These are phyloP conservation scores for Heliornis fulica DNA, from an alignment of 2,113 vertebrate species.

Conservation along the genomic window DNA sequence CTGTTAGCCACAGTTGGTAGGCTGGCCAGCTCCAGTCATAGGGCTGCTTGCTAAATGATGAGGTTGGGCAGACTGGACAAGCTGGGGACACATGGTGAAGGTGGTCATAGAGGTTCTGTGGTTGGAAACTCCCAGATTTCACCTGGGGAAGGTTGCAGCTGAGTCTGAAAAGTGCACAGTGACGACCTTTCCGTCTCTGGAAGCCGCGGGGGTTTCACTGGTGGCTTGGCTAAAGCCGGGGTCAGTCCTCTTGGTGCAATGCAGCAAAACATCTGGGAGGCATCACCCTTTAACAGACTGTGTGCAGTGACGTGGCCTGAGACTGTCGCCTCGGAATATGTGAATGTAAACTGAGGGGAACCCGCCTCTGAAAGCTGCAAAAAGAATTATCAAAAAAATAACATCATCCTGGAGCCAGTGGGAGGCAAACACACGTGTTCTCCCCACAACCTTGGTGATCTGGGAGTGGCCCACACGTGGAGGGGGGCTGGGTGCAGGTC, in stretches of 20 bases:
- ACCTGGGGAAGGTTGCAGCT: background rate
- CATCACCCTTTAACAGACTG: background rate
- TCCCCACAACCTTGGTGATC: background rate
- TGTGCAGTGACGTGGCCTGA: background rate
- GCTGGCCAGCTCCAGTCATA: background rate
- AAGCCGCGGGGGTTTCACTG: background rate
- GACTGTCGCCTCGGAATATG: accelerated
- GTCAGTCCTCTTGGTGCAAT: background rate
- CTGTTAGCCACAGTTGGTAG: accelerated
- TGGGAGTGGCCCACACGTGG: accelerated
- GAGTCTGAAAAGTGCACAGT: background rate
- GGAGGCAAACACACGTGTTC: background rate
- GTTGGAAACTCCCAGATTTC: background rate
- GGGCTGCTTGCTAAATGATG: background rate
- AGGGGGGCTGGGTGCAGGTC: background rate
- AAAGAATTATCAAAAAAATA: too few relatives aligned
- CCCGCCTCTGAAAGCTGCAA: background rate
- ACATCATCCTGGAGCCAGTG: too few relatives aligned
- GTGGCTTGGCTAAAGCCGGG: background rate
- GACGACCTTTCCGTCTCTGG: background rate
- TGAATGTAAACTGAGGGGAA: background rate
- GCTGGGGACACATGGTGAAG: background rate
- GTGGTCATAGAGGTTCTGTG: background rate
- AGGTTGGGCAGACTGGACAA: background rate
- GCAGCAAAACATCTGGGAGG: background rate